These are phyloP conservation scores for Cephalopholis sonnerati DNA, from an alignment of 2,113 vertebrate species.

Conservation along the genomic window DNA sequence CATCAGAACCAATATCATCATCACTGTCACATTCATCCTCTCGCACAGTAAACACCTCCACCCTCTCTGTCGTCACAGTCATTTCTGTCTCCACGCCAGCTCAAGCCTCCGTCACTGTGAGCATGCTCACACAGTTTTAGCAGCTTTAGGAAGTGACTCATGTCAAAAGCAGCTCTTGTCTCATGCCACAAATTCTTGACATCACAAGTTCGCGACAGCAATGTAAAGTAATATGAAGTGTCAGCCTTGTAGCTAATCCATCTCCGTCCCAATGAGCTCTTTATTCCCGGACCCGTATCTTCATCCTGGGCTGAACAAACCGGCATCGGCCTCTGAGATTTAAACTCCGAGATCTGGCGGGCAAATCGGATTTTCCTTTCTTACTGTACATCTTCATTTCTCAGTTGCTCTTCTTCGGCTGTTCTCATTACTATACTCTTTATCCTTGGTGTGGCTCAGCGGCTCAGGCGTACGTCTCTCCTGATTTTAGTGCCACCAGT, in stretches of 20 bases:
- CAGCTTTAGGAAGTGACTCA: constrained; percentile 77
- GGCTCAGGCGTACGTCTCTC: constrained; percentile 88
- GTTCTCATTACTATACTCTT: background rate
- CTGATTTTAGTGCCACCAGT: constrained; percentile 87
- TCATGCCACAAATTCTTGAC: constrained; percentile 49
- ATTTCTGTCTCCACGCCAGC: constrained; percentile 33
- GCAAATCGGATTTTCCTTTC: constrained; percentile 16
- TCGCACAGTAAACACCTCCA: background rate
- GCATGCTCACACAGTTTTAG: constrained; percentile 65
- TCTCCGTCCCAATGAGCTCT: constrained; percentile 36
- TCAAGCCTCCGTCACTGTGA: constrained; percentile 22
- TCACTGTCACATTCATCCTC: constrained; percentile 23
- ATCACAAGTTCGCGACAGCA: constrained; percentile 70
- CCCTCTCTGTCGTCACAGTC: background rate
- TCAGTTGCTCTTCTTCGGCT: background rate
- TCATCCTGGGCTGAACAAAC: constrained; percentile 48
- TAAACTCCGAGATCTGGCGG: constrained; percentile 38
- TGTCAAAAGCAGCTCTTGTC: constrained; percentile 65
- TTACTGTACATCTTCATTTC: background rate
- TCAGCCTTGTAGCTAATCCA: constrained; percentile 41
- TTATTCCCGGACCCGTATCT: constrained; percentile 37
- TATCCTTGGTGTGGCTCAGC: constrained; percentile 66
- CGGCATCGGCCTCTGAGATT: constrained; percentile 34
- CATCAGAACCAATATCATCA: background rate
- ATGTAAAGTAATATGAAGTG: constrained; percentile 63